Conservation (phyloP, 37 sponge, comb jelly and placozoan genomes). For the Lycopodina hypogea region DNA sequence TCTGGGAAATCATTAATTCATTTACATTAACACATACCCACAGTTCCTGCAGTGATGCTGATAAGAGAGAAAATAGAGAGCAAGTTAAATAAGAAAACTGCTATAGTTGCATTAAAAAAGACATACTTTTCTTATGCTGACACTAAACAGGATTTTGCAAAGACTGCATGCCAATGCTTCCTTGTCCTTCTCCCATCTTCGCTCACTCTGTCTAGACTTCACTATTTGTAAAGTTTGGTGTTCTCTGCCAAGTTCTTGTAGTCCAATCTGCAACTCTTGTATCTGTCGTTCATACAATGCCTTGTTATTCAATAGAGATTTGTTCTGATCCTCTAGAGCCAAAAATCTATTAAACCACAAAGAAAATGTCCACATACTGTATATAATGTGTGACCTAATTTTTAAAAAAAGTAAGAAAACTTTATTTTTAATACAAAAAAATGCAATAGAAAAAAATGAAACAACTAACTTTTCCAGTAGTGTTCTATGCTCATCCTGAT, state of each 20-base stretch:
- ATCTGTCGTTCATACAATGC: background rate
- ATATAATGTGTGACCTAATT: no score
- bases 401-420: background rate
- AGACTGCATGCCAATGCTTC: slow-evolving; percentile 48
- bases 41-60: slow-evolving; percentile 82
- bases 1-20: background rate
- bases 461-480: slow-evolving; percentile 62
- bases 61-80: background rate
- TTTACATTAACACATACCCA: slow-evolving; percentile 46
- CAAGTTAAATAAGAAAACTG: background rate
- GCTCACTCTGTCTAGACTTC: slow-evolving; percentile 39
- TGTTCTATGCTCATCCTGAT: slow-evolving; percentile 57
- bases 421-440: background rate
- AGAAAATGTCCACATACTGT: background rate
- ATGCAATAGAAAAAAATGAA: background rate
- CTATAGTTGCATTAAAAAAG: no score
- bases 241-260: slow-evolving; percentile 68
- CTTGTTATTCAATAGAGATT: slow-evolving; percentile 13
- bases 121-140: slow-evolving; percentile 58
- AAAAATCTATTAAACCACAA: slow-evolving; percentile 5
- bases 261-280: slow-evolving; percentile 27
- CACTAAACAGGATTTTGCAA: slow-evolving; percentile 54
- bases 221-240: slow-evolving; percentile 57
- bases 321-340: slow-evolving; percentile 36
- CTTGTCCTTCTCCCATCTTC: slow-evolving; percentile 71